phyloP scores from a whole-genome alignment of 2,113 vertebrate genomes.

The Hyla sarda region DNA sequence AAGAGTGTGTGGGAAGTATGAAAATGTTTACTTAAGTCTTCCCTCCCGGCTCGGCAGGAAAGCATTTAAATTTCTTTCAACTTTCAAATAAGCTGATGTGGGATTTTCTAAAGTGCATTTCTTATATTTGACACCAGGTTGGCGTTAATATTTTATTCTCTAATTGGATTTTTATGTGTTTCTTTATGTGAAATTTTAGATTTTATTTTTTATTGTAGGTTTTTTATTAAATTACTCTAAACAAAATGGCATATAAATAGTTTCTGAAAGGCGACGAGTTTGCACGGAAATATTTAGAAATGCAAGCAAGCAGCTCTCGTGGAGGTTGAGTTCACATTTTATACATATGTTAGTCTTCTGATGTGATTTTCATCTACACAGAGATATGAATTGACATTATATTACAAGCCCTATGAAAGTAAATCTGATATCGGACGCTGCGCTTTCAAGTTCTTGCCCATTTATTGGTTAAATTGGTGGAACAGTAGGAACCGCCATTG shows the following conservation, averaged over 20 bases:
- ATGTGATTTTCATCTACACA: neutral
- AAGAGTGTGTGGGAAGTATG: slow-evolving; percentile 30
- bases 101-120: slow-evolving; percentile 42
- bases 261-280: neutral
- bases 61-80: slow-evolving; percentile 36
- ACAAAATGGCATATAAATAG: neutral
- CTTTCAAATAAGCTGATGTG: slow-evolving; percentile 29
- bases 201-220: neutral
- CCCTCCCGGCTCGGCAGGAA: slow-evolving; percentile 11
- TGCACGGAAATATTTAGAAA: neutral
- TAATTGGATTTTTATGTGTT: slow-evolving; percentile 38
- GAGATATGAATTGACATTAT: neutral
- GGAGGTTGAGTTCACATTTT: neutral
- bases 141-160: slow-evolving; percentile 19
- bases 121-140: slow-evolving; percentile 18
- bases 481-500: neutral
- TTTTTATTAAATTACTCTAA: neutral
- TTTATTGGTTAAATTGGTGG: neutral
- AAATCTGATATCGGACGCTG: neutral
- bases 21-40: slow-evolving; percentile 32
- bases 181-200: neutral
- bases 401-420: neutral
- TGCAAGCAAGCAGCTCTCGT: neutral
- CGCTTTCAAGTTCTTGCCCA: neutral
- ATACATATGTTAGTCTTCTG: neutral